A percentile compares a stretch with the other conserved stretches of the same genome.
Conservation (phyloP, 2,797 vertebrate species). For the Coregonus ussuriensis region DNA sequence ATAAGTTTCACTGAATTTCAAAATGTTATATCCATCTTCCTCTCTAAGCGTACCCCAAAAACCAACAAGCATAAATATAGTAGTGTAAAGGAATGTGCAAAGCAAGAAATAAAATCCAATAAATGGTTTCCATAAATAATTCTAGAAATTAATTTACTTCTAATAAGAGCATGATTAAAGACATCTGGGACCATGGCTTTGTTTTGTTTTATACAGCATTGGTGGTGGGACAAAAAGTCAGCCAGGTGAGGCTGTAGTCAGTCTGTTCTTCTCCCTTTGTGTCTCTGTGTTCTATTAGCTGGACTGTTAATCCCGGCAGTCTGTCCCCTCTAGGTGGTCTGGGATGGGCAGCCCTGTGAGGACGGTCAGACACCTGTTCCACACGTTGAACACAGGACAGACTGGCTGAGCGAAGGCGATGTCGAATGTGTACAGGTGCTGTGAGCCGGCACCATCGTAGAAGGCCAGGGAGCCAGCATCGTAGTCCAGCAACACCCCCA, state of each 20-base stretch:
- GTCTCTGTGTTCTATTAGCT: conserved; percentile 18
- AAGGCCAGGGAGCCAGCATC: conserved; percentile 93
- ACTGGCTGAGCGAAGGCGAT: conserved; percentile 91
- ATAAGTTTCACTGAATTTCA: conserved; percentile 31
- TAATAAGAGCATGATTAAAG: conserved; percentile 68
- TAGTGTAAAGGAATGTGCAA: conserved; percentile 79
- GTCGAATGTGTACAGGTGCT: conserved; percentile 94
- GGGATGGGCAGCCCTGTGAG: conserved; percentile 97
- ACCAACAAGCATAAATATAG: conserved; percentile 49
- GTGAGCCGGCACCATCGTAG: conserved; percentile 93
- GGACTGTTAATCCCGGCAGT: conserved; percentile 78
- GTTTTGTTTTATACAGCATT: conserved; percentile 30
- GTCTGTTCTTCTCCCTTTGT: conserved; percentile 19
- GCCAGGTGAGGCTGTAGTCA: conserved; percentile 20
- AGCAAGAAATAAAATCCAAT: conserved; percentile 64
- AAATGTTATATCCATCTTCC: conserved; percentile 26
- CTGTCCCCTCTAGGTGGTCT: conserved; percentile 90
- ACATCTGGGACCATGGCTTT: conserved; percentile 67
- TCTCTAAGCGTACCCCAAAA: conserved; percentile 41
- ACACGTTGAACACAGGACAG: conserved; percentile 96
- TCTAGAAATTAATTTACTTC: conserved; percentile 69
- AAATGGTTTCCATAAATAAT: conserved; percentile 68
- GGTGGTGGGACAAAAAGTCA: conserved; percentile 28
- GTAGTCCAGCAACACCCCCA: conserved; percentile 95
- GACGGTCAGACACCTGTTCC: conserved; percentile 96